Base-by-base conservation (phyloP, 1,140 invertebrate species). In the Dreissena polymorpha region DNA sequence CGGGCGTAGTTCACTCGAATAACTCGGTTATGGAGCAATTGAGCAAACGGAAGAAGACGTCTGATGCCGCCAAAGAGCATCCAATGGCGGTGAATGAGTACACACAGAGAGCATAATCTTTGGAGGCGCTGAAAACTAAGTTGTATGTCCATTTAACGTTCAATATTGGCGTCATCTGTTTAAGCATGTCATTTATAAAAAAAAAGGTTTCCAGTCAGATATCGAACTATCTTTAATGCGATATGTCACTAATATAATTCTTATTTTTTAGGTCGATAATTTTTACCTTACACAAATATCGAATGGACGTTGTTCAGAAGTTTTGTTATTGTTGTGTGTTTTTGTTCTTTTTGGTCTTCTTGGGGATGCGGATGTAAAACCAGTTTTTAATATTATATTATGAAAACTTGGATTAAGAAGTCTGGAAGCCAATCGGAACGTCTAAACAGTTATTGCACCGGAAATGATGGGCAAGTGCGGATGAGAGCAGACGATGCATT, bases 51-150 rank as follows among this genome's bases (percentile, higher is more conserved):
- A 68, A 83, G 63, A 74, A 83, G 5, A 69, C 51, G 50, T 83
- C 80, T 14, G 80, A 70, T 21, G 71, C 80, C 14, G 53, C 21
- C 64, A 83, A 57, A 10, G 80, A 83, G 29, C 80, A 83, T 0
- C 71, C 80, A 13, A 83, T 50, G 55, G 80, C 80, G 21, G 80
- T 83, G 5, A 70, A 63, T 16, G 80, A 68, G 27, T 83, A 83
- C 14, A 83, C 53, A 75, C 80, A 83, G 10, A 83, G 50, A 23
- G 50, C 64, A 51, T 83, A 83, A 5, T 83, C 72, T 53, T 60
- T 83, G 23, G 80, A 25, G 10, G 64, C 18, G 25, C 80, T 83
- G 80, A 73, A 55, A 72, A 25, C 3, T 49, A 16, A 18, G 21
- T n/a, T 71, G 39, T 25, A 49, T 71, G 0, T 7, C 39, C 10